Evolutionary conservation across 1,140 invertebrate genomes (phyloP).

Genomic region (Forficula auricularia): DNA sequence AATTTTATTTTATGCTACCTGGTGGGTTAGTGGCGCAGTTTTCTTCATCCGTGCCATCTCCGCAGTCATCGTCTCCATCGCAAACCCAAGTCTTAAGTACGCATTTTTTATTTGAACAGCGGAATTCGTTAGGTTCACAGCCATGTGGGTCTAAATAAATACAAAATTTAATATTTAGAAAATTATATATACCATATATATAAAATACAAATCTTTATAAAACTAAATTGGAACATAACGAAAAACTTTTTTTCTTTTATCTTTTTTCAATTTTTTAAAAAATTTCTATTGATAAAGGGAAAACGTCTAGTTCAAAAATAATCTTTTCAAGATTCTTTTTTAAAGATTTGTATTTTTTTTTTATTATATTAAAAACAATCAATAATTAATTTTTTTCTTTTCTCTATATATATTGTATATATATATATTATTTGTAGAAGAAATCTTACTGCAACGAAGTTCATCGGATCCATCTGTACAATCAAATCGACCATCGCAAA

Average conservation of each 20-base stretch:
- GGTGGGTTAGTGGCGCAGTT: constrained; percentile 37
- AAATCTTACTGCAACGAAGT: constrained; percentile 59
- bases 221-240: no score
- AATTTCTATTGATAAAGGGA: no score
- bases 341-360: no score
- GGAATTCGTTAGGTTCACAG: constrained; percentile 87
- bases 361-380: no score
- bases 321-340: no score
- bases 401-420: neutral
- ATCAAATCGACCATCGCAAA: constrained; percentile 67
- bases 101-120: constrained; percentile 73
- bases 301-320: no score
- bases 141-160: constrained; percentile 30
- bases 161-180: neutral
- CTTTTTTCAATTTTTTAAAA: no score
- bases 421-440: neutral
- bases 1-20: constrained; percentile 14
- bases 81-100: constrained; percentile 84
- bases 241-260: no score
- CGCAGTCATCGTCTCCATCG: constrained; percentile 82
- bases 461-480: constrained; percentile 83
- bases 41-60: constrained; percentile 68
- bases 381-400: neutral
- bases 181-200: no score
- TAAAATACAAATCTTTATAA: no score